Base-by-base conservation (phyloP, 2,888 invertebrate genomes). In the Vesta saturnalis region DNA sequence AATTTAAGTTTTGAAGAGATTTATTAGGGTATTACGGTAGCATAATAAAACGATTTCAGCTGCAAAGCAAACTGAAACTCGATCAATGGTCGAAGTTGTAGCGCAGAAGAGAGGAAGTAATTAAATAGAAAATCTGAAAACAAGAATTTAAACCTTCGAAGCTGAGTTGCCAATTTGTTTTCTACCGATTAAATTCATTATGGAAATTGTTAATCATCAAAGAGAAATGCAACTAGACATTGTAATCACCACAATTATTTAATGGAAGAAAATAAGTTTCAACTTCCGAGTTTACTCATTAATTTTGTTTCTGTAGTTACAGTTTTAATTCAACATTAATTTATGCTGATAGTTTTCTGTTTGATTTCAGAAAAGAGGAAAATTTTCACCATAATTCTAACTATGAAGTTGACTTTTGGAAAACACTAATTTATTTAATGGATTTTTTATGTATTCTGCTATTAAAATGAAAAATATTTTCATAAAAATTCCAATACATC, bases 1-100 rank as follows among this genome's bases (percentile, higher is more conserved):
- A 72, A 72, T 70, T 72, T 64, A 70, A 68, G 66, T 65, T 70
- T 68, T 72, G 65, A 57, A 54, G 65, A 68, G 72, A 72, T 72
- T 72, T 72, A 72, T 72, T 72, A 69, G 70, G 77, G 75, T 77
- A 77, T 78, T 79, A 78, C 77, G 77, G 77, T 76, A 77, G 78
- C 78, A 77, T 77, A 78, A 77, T 78, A 78, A 79, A 78, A 76
- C 75, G 77, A 79, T 79, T 78, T 78, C 77, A 78, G 77, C 78
- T 77, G 77, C 70, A 75, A 67, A 68, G 68, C 68, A 68, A 68
- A 68, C 67, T 68, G 67, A 68, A 72, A 73, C 76, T 72, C 73
- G 72, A 78, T 79, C 79, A 76, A 79, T 79, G 76, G 74, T 72
- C 73, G 71, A 76, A 76, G 74, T 75, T 73, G 72, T 69, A 70